phyloP scores from a whole-genome alignment of 2,113 vertebrate species.

The Meriones unguiculatus region DNA sequence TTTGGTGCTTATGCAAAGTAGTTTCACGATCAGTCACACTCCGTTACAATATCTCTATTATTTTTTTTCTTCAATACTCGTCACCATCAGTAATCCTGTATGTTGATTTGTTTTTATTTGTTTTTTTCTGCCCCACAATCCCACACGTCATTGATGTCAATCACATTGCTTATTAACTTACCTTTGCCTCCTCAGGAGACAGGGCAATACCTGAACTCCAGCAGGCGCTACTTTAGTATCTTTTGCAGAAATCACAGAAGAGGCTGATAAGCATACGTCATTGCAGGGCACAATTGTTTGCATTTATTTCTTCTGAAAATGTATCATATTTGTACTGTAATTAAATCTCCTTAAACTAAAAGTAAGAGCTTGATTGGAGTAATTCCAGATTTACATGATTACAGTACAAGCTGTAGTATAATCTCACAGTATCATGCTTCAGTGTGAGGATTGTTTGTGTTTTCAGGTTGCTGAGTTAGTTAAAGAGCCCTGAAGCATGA shows the following conservation, averaged over 20 bases:
- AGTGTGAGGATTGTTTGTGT: background rate
- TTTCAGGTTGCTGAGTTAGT: slow-evolving; percentile 21
- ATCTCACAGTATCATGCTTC: slow-evolving; percentile 20
- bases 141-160: background rate
- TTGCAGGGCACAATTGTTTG: background rate
- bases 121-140: background rate
- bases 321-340: background rate
- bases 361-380: slow-evolving; percentile 20
- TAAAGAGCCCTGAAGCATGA: background rate
- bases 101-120: background rate
- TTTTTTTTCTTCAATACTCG: background rate
- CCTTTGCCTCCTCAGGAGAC: background rate
- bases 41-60: background rate
- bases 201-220: background rate
- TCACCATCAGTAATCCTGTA: background rate
- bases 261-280: background rate
- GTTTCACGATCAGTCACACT: background rate
- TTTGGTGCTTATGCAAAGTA: background rate
- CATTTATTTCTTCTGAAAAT: slow-evolving; percentile 36
- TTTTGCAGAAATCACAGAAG: background rate
- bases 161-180: background rate
- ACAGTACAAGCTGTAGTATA: background rate
- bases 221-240: background rate
- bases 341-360: slow-evolving; percentile 20
- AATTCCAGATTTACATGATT: slow-evolving; percentile 13